Evolutionary conservation across 2,797 vertebrate genomes (phyloP).

Genomic region (Enteromius radiatus): DNA sequence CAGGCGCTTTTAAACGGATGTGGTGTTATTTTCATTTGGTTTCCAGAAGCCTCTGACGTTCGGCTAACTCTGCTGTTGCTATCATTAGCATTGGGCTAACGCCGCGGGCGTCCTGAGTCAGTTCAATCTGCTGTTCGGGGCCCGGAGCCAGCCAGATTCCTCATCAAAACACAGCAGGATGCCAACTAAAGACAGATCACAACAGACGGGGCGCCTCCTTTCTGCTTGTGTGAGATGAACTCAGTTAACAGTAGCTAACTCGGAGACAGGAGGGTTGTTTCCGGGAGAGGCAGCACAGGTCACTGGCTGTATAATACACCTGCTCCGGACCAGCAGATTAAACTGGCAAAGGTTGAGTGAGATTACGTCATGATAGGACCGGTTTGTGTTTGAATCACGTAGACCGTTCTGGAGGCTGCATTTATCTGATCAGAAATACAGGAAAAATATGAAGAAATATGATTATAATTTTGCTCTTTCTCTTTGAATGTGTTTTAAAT

Average conservation of each 20-base stretch:
- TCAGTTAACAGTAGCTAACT: slow-evolving; percentile 1
- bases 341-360: neutral
- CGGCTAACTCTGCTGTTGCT: neutral
- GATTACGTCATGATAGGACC: neutral
- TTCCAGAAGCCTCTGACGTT: neutral
- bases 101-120: slow-evolving; percentile 24
- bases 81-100: slow-evolving; percentile 37
- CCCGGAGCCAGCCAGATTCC: slow-evolving; percentile 31
- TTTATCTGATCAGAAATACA: neutral
- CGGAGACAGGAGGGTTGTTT: neutral
- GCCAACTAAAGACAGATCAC: slow-evolving; percentile 33
- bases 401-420: neutral
- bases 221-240: slow-evolving; percentile 12
- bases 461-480: too few relatives aligned
- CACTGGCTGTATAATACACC: neutral
- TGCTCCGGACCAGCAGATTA: neutral
- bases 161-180: slow-evolving; percentile 10
- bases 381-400: neutral
- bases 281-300: neutral
- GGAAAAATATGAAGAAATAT: too few relatives aligned
- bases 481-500: too few relatives aligned
- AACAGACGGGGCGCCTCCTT: neutral
- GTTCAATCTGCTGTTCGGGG: slow-evolving; percentile 18
- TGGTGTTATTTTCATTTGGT: slow-evolving; percentile 9
- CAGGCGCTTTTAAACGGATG: slow-evolving; percentile 22